Evolutionary conservation across 1,140 invertebrate genomes (phyloP).

Genomic region (Adelges cooleyi): DNA sequence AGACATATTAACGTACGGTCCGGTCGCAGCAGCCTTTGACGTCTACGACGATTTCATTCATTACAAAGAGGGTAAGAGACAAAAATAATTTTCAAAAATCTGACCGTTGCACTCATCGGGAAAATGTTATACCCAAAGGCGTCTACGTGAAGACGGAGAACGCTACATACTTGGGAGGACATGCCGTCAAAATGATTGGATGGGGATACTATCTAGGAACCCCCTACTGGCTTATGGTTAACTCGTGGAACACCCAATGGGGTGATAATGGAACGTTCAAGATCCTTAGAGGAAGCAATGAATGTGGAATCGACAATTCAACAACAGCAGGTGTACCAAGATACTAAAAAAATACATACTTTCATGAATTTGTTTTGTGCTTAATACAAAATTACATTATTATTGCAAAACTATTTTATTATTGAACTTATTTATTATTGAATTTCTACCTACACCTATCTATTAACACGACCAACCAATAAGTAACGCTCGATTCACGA

Average conservation of each 20-base stretch:
- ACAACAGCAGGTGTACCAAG: conserved; percentile 29
- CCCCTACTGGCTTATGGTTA: conserved; percentile 80
- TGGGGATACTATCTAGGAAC: conserved; percentile 43
- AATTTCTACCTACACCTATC: no score
- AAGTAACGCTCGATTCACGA: no score
- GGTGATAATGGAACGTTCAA: conserved; percentile 81
- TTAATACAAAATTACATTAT: no score
- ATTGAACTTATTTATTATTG: no score
- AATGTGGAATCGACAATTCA: conserved; percentile 62
- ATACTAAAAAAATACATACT: conserved; percentile 8
- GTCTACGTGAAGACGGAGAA: conserved; percentile 66
- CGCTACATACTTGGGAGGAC: conserved; percentile 56
- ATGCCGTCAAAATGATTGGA: conserved; percentile 79
- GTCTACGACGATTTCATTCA: conserved; percentile 33
- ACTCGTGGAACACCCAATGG: conserved; percentile 88
- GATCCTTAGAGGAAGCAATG: conserved; percentile 58
- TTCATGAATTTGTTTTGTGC: no score
- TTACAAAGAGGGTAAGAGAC: conserved; percentile 34
- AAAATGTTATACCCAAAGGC: conserved; percentile 47
- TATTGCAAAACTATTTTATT: no score
- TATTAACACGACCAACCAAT: no score
- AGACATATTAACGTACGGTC: conserved; percentile 32
- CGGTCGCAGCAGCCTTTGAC: conserved; percentile 30
- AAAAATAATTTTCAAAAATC: no score
- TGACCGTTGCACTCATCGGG: no score